Evolutionary conservation across 2,113 vertebrate genomes (phyloP).

Genomic region (Seriola dumerili): DNA sequence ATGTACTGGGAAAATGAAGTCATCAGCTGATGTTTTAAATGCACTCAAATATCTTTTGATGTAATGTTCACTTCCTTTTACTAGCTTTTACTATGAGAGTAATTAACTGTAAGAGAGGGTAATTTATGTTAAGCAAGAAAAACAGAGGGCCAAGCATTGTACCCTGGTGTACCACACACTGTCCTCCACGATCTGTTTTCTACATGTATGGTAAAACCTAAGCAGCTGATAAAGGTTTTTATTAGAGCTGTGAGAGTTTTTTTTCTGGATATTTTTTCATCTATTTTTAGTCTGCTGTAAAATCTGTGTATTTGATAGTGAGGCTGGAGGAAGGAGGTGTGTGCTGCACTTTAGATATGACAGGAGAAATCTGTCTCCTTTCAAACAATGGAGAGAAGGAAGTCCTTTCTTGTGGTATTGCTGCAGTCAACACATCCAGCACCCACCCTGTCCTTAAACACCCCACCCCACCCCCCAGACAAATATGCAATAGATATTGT

Average conservation of each 20-base stretch:
- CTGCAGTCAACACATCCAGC: neutral
- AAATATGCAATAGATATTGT: too few species aligned
- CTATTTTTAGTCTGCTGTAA: neutral
- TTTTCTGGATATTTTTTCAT: neutral
- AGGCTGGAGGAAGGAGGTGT: neutral
- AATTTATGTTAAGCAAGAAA: too few species aligned
- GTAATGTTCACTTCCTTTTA: neutral
- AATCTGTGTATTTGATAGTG: neutral
- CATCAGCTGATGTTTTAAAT: neutral
- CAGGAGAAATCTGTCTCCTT: constrained; percentile 3
- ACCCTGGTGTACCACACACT: too few species aligned
- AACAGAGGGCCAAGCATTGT: too few species aligned
- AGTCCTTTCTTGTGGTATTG: neutral
- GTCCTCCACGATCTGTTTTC: too few species aligned
- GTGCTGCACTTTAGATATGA: neutral
- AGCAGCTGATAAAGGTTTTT: neutral
- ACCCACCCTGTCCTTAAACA: too few species aligned
- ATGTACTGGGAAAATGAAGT: neutral
- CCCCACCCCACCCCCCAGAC: too few species aligned
- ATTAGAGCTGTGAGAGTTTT: neutral
- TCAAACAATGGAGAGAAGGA: neutral
- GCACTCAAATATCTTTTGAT: too few species aligned
- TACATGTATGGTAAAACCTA: neutral
- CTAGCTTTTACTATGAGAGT: too few species aligned
- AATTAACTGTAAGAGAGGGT: too few species aligned